phyloP scores from a whole-genome alignment of 2,888 invertebrate genomes.

The Chalcosyrphus nemorum region DNA sequence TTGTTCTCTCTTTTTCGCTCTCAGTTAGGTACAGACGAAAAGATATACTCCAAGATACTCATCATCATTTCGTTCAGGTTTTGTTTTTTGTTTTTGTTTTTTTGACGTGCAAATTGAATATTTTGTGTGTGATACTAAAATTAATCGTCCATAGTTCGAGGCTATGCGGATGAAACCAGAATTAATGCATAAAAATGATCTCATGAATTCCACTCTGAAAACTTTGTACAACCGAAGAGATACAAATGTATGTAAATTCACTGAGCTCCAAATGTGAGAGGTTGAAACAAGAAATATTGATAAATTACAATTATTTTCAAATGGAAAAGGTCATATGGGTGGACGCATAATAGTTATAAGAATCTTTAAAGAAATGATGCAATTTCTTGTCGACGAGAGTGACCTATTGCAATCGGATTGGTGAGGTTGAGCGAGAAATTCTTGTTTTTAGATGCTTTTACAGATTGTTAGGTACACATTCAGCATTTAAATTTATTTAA shows the following conservation, averaged over 20 bases:
- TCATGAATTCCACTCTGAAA: constrained; percentile 27
- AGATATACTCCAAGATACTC: background rate
- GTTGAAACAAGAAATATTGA: constrained; percentile 11
- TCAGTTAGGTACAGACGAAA: background rate
- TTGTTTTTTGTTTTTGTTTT: too few species aligned
- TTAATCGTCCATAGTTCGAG: constrained; percentile 42
- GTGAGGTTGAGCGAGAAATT: too few species aligned
- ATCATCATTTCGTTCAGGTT: background rate
- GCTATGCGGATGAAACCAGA: constrained; percentile 32
- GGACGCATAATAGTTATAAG: background rate
- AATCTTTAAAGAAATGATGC: background rate
- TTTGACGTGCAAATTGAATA: constrained; percentile 27
- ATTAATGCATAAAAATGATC: constrained; percentile 44
- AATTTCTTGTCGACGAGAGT: background rate
- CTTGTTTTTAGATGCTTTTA: too few species aligned
- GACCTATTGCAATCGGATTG: background rate
- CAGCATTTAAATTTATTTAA: too few species aligned
- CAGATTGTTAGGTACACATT: too few species aligned
- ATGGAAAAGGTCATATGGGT: constrained; percentile 10
- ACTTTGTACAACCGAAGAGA: background rate
- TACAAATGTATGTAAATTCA: background rate
- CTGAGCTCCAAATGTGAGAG: constrained; percentile 26
- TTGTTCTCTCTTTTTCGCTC: background rate
- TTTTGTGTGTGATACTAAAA: constrained; percentile 23
- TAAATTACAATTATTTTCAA: constrained; percentile 2